Base-by-base conservation (phyloP, 2,797 vertebrate species). In the Poeciliopsis presidionis region DNA sequence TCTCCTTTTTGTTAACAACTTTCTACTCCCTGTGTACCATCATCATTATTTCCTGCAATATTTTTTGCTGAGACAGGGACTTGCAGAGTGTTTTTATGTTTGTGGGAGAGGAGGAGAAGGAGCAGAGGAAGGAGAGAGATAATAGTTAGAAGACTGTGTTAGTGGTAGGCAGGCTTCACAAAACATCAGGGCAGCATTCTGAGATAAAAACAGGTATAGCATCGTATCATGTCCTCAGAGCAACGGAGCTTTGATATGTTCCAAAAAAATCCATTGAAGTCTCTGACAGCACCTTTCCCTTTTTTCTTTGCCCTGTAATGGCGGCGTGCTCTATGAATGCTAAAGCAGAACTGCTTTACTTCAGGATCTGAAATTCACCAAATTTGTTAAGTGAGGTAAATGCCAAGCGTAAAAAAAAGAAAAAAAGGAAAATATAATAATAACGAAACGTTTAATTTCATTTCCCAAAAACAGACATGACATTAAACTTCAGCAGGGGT, bases 161-260 rank as follows among this genome's bases (percentile, higher is more conserved):
- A 93, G 92, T 91, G 88, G 90, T 89, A 91, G 90, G 87, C 92
- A 92, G 91, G 88, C 92, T 93, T 92, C 90, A 87, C 88, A 91
- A 94, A 92, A 93, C 90, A 94, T 95, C 93, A 94, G 91, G 91
- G 86, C 90, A 91, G 89, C 86, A 87, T 90, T 94, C 39, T 67
- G 87, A 93, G 94, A 94, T 94, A 94, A 94, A 95, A 95, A 94
- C 95, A 95, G 93, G 92, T 95, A 93, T 92, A 92, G 84, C 90
- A 85, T 86, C 88, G 91, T 90, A 94, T 95, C 94, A 91, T 94
- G 91, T 95, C 93, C 92, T 90, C 91, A 84, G 91, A 94, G 94
- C 87, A 91, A 87, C 89, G 74, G 75, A 6, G 79, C 94, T 96
- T 96, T 96, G 93, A 96, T 96, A 94, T 93, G 78, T 92, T 75